Conservation (phyloP, 1,140 invertebrate species). For the Trichomalopsis sarcophagae region DNA sequence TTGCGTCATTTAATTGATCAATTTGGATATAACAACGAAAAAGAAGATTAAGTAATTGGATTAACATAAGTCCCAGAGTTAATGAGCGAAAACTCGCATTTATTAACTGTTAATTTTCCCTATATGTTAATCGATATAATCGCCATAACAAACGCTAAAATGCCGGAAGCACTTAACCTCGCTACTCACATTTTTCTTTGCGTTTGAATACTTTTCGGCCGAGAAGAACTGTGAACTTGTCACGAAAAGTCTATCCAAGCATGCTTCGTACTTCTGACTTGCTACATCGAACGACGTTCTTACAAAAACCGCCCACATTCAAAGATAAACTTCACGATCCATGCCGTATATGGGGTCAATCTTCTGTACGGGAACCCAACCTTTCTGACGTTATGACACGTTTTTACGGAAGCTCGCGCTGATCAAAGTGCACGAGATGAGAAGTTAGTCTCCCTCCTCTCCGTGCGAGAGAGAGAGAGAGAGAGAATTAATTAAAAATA, state of each 20-base stretch:
- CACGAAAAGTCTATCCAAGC: not conserved
- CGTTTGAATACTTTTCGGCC: not conserved
- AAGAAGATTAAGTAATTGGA: not conserved
- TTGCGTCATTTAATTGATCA: not conserved
- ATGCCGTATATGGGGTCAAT: slow-evolving; percentile 34
- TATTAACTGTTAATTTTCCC: not conserved
- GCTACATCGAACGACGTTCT: not conserved
- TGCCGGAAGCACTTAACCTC: not conserved
- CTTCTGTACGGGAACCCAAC: not conserved
- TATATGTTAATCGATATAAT: not conserved
- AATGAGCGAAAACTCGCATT: not conserved
- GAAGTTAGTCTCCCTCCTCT: no score
- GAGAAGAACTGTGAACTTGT: not conserved
- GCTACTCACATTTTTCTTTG: slow-evolving; percentile 34
- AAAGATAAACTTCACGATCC: slow-evolving; percentile 29
- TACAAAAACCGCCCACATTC: slow-evolving; percentile 21
- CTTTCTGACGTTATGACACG: not conserved
- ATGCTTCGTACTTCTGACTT: not conserved
- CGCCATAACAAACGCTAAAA: not conserved
- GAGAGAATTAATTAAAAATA: no score
- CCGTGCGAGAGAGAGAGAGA: no score
- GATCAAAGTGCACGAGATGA: no score
- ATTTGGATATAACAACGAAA: not conserved
- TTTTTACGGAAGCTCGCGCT: not conserved
- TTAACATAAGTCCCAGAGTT: not conserved